Base-by-base conservation (phyloP, 2,888 invertebrate genomes). In the Branchellion lobata region DNA sequence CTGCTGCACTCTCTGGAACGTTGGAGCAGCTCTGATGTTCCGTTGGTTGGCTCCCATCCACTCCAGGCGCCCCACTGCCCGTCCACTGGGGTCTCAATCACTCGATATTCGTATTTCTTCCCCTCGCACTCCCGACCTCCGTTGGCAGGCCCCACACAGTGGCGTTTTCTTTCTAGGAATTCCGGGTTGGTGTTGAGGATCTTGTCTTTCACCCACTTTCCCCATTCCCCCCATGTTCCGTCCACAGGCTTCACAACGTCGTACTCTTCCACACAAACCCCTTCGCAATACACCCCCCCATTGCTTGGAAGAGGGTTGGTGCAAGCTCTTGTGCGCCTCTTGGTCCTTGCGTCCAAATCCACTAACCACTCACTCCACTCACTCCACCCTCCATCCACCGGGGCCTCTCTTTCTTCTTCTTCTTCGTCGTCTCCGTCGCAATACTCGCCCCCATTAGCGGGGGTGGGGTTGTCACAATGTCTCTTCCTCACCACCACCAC, bases 201-300 rank as follows among this genome's bases (percentile, higher is more conserved):
- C 8, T 3, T 27, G 8, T 31, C 69, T 69, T 3, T 27, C 21
- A 31, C 18, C 77, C 77, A 77, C 18, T 33, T 34, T 11, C 31
- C n/a, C 77, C 77, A 77, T n/a, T 65, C 33, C 11, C 77, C 77
- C 77, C 77, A 77, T 18, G 33, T 57, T 24, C 77, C 77, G 33
- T 77, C 77, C 18, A 57, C 77, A 33, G 31, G 31, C 24, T 34
- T 34, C 18, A 27, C 21, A 11, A 3, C 8, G 14, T 69, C 69
- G 31, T 5, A 3, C 2, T 74, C 80, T 71, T 86, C 84, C 29
- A 81, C 80, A 34, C 79, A 81, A 14, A 81, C 82, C 2, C 87
- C 87, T n/a, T 57, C 73, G 81, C 88, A 88, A 1, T 72, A 68
- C 14, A 79, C 81, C 0, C 88, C 88, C 47, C 86, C 87, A 82